A percentile compares a stretch with the other conserved stretches of the same genome.
Evolutionary conservation across 1,140 invertebrate species (phyloP).

Genomic region (Drosophila equinoxialis): DNA sequence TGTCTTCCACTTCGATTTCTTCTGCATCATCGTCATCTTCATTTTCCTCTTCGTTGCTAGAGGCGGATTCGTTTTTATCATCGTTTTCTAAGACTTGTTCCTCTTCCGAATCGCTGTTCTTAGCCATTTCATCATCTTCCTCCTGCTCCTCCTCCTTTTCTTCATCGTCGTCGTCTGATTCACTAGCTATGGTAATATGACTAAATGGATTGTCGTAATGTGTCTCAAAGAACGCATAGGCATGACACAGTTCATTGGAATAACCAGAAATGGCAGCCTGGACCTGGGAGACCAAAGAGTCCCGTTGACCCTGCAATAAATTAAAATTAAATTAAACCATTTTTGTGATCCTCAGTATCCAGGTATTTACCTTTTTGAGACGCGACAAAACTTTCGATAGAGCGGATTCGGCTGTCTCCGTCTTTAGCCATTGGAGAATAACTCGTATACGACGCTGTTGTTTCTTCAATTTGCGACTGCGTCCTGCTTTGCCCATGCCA

Average conservation of each 20-base stretch:
- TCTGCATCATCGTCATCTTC: conserved; percentile 35
- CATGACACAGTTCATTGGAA: conserved; percentile 84
- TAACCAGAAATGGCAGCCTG: conserved; percentile 87
- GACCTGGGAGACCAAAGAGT: conserved; percentile 85
- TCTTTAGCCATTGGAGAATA: conserved; percentile 89
- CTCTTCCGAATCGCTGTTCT: conserved; percentile 12
- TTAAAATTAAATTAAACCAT: too few relatives aligned
- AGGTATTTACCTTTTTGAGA: conserved; percentile 83
- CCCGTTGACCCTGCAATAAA: conserved; percentile 81
- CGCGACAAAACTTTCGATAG: conserved; percentile 87
- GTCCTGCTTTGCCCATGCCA: conserved; percentile 86
- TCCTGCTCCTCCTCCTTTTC: neutral
- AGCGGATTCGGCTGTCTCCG: conserved; percentile 88
- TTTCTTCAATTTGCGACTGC: conserved; percentile 84
- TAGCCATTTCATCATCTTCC: conserved; percentile 33
- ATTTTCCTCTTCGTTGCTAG: conserved; percentile 33
- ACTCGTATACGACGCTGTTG: conserved; percentile 87
- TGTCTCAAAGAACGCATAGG: conserved; percentile 85
- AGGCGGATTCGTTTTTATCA: conserved; percentile 28
- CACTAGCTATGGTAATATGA: conserved; percentile 46
- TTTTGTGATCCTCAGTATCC: too few relatives aligned
- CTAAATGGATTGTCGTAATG: conserved; percentile 64
- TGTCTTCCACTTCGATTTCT: conserved; percentile 56
- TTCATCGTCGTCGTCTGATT: conserved; percentile 26
- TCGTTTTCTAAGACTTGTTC: conserved; percentile 19